Percentiles rank a stretch among this genome's conserved stretches.
These are phyloP conservation scores for Mythimna ferrago DNA, from an alignment of 2,888 invertebrate species.

Conservation along the genomic window DNA sequence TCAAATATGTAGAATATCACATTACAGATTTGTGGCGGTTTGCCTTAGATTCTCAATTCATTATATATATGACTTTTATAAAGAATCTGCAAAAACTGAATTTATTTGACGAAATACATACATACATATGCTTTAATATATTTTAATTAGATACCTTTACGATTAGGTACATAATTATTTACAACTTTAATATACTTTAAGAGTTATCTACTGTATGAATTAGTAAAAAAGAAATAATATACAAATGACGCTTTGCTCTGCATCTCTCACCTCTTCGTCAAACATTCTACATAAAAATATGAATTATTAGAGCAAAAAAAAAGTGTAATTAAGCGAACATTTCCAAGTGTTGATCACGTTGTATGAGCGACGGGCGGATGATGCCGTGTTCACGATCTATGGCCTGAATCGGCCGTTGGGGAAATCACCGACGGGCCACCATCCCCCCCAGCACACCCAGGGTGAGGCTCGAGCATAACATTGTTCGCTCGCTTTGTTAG, in stretches of 20 bases:
- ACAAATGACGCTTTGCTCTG: background rate
- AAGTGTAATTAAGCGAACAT: slow-evolving; percentile 45
- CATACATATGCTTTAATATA: too few species aligned
- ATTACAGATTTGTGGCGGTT: too few species aligned
- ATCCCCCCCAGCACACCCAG: slow-evolving; percentile 23
- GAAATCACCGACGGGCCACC: slow-evolving; percentile 77
- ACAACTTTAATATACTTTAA: too few species aligned
- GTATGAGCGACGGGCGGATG: slow-evolving; percentile 45
- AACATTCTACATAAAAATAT: background rate
- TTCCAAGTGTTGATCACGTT: slow-evolving; percentile 37
- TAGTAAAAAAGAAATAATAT: too few species aligned
- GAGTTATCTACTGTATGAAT: too few species aligned
- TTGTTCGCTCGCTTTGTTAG: slow-evolving; percentile 34
- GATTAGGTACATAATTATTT: too few species aligned
- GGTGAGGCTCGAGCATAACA: slow-evolving; percentile 49
- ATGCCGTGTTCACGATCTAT: slow-evolving; percentile 65
- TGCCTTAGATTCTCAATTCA: too few species aligned
- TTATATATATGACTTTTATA: too few species aligned
- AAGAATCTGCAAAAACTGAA: too few species aligned
- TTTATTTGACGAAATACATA: too few species aligned
- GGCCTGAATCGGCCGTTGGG: slow-evolving; percentile 78
- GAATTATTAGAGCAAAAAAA: slow-evolving; percentile 2
- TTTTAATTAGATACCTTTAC: too few species aligned
- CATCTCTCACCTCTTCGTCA: background rate
- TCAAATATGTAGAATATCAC: too few species aligned